These are phyloP conservation scores for Octodonta nipae DNA, from an alignment of 2,888 invertebrate species.

Conservation along the genomic window DNA sequence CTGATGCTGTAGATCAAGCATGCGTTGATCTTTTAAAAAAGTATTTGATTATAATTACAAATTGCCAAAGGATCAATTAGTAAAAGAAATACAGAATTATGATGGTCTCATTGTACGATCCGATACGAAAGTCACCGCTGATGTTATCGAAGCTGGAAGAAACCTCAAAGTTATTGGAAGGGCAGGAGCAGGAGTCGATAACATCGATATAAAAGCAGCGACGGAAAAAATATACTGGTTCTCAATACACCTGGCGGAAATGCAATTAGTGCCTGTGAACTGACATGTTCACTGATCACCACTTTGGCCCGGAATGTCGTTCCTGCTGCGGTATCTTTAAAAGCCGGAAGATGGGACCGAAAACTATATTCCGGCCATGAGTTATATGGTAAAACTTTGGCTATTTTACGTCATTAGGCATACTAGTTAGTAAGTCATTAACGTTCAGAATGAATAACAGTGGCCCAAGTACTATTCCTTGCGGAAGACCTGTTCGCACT, in stretches of 20 bases:
- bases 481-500: too few relatives aligned
- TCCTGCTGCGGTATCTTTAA: conserved; percentile 71
- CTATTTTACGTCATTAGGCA: too few relatives aligned
- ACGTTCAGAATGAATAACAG: too few relatives aligned
- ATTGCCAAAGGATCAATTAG: conserved; percentile 62
- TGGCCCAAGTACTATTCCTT: too few relatives aligned
- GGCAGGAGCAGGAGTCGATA: conserved; percentile 98
- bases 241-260: conserved; percentile 95
- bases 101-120: conserved; percentile 88
- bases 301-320: conserved; percentile 72
- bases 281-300: conserved; percentile 83
- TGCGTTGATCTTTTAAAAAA: conserved; percentile 69
- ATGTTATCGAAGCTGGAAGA: conserved; percentile 62
- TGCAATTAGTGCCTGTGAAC: conserved; percentile 91
- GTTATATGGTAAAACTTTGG: conserved; percentile 80
- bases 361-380: conserved; percentile 79
- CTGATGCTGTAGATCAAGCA: conserved; percentile 80
- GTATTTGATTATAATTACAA: conserved; percentile 66
- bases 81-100: conserved; percentile 72
- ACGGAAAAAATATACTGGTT: conserved; percentile 73
- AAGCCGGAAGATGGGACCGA: conserved; percentile 85
- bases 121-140: conserved; percentile 84
- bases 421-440: too few relatives aligned
- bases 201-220: conserved; percentile 83
- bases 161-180: conserved; percentile 80